Base-by-base conservation (phyloP, 1,140 invertebrate genomes). In the Zophobas atratus region DNA sequence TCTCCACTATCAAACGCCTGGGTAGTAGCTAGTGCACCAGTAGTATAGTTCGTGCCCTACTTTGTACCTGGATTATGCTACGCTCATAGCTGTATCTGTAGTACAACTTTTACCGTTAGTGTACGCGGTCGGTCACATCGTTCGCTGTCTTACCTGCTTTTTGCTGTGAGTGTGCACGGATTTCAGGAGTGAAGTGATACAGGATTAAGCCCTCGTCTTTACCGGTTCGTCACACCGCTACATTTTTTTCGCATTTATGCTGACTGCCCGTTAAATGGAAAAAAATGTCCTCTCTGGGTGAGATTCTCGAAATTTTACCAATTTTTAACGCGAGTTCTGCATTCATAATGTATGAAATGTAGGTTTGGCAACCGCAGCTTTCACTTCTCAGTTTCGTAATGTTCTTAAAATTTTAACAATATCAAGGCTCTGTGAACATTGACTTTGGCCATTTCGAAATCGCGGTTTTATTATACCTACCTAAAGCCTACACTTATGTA, bases 91-190 rank as follows among this genome's bases (percentile, higher is more conserved):
- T 84, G 84, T 83, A 83, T 82, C 79, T 82, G 83, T 86, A 85
- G 85, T 86, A 86, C 85, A 82, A 84, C 84, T 83, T 82, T 81
- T 86, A 85, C 85, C 84, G 85, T 86, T 86, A 86, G 79, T 75
- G 81, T 67, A 77, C 73, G 77, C 80, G 80, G 81, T 82, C 76
- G 77, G 70, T 79, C 77, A 75, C 70, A 70, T 41, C 49, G 76
- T 74, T 46, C 38, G 74, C 77, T 80, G 32, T 46, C 74, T 77
- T 76, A 77, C 73, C 57, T 48, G 74, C 78, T 48, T 51, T 48
- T 48, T 70, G 20, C 20, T 46, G n/a, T 39, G n/a, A 51, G 2
- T 51, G 49, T 51, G 49, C 20, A 2, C 49, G 2, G 4, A 51
- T 6, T 20, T 6, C 49, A 20, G 49, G n/a, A 6, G 49, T 51